Percentiles rank a stretch among this genome's conserved stretches.
Conservation (phyloP, 1,140 invertebrate species). For the Drepana arcuata region DNA sequence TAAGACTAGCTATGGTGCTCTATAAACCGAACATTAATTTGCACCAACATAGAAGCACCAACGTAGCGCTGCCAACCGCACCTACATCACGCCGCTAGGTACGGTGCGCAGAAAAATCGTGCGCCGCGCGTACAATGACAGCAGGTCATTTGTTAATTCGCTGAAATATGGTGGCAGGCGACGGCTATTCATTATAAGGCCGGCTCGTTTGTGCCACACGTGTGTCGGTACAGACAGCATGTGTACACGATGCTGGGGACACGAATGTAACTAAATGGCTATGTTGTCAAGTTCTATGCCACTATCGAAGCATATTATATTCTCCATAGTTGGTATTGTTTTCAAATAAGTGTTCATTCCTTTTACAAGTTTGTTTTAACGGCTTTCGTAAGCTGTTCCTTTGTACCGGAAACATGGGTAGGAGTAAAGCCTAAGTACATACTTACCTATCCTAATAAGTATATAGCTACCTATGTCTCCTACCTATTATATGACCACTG, state of each 20-base stretch:
- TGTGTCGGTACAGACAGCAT: slow-evolving; percentile 39
- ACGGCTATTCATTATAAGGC: slow-evolving; percentile 62
- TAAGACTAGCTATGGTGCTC: too few species aligned
- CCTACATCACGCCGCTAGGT: slow-evolving; percentile 52
- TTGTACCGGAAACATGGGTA: too few species aligned
- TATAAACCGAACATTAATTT: slow-evolving; percentile 20
- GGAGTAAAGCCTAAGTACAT: too few species aligned
- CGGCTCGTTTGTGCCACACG: slow-evolving; percentile 59
- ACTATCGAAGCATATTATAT: background rate
- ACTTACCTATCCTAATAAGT: too few species aligned
- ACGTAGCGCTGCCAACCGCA: slow-evolving; percentile 40
- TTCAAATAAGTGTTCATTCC: background rate
- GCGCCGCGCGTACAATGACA: slow-evolving; percentile 44
- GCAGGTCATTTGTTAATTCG: slow-evolving; percentile 64
- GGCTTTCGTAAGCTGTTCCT: background rate
- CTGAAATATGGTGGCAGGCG: slow-evolving; percentile 61
- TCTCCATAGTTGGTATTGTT: background rate
- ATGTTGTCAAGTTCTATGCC: background rate
- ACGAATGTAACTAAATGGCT: background rate
- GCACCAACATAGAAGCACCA: slow-evolving; percentile 15
- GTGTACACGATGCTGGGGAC: background rate
- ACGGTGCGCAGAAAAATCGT: slow-evolving; percentile 63
- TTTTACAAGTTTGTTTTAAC: background rate
- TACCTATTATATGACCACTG: too few species aligned
- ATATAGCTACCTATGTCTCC: too few species aligned